These are phyloP conservation scores for Bursaphelenchus okinawaensis DNA, from an alignment of 2,888 invertebrate species.

Conservation along the genomic window DNA sequence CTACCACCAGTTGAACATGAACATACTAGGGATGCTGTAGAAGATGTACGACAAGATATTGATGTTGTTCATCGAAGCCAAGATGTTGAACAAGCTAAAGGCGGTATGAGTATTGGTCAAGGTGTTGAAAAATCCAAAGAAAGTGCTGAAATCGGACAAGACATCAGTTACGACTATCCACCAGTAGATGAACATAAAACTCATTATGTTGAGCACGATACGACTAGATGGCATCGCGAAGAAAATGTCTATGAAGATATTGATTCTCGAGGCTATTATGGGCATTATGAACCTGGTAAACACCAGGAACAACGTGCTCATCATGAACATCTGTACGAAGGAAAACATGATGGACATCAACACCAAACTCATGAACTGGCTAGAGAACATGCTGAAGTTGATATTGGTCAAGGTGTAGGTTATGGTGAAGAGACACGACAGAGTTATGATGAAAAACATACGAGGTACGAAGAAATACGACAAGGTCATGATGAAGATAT, in stretches of 20 bases:
- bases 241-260: not conserved
- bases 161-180: not conserved
- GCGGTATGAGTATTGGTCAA: too few species aligned
- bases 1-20: not conserved
- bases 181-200: not conserved
- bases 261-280: not conserved
- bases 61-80: not conserved
- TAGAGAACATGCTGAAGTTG: not conserved
- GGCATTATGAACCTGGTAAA: too few species aligned
- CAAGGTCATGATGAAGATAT: too few species aligned
- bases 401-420: too few species aligned
- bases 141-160: not conserved
- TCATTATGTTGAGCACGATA: too few species aligned
- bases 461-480: too few species aligned
- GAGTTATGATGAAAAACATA: too few species aligned
- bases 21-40: not conserved
- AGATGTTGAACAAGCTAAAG: too few species aligned
- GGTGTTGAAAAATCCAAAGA: too few species aligned
- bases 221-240: too few species aligned
- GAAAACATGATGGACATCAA: not conserved
- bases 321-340: not conserved
- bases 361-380: not conserved
- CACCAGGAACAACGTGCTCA: not conserved
- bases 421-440: too few species aligned
- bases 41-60: too few species aligned